Percentiles rank a stretch among this genome's conserved stretches.
These are phyloP conservation scores for Strigops habroptila DNA, from an alignment of 2,113 vertebrate species.

Conservation along the genomic window DNA sequence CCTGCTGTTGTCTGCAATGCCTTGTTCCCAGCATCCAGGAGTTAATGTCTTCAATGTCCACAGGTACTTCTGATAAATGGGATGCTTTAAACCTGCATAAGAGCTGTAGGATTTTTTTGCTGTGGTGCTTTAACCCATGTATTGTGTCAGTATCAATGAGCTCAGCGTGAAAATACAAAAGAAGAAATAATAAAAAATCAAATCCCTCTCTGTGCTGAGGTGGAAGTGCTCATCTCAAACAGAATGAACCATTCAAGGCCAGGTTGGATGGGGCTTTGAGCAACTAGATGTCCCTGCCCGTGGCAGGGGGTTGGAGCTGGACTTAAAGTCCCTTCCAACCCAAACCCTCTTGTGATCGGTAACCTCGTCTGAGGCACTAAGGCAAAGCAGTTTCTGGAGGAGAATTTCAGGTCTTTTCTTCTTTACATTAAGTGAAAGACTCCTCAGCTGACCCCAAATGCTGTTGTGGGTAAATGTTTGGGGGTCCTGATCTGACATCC, in stretches of 20 bases:
- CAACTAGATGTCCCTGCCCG: not conserved
- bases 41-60: not conserved
- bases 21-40: not conserved
- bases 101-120: not conserved
- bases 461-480: not conserved
- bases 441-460: not conserved
- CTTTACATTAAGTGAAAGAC: not conserved
- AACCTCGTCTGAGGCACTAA: not conserved
- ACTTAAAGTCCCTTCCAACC: not conserved
- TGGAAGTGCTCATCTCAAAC: not conserved
- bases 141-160: not conserved
- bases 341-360: not conserved
- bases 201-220: not conserved
- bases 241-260: not conserved
- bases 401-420: not conserved
- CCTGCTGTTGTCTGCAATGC: not conserved
- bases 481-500: not conserved
- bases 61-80: not conserved
- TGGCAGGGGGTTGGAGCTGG: not conserved
- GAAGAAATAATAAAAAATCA: not conserved
- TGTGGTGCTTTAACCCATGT: not conserved
- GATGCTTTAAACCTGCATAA: not conserved
- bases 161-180: not conserved
- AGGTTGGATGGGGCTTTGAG: not conserved
- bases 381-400: not conserved